phyloP scores from a whole-genome alignment of 2,113 vertebrate species.

The Cricetomys ansorgei region DNA sequence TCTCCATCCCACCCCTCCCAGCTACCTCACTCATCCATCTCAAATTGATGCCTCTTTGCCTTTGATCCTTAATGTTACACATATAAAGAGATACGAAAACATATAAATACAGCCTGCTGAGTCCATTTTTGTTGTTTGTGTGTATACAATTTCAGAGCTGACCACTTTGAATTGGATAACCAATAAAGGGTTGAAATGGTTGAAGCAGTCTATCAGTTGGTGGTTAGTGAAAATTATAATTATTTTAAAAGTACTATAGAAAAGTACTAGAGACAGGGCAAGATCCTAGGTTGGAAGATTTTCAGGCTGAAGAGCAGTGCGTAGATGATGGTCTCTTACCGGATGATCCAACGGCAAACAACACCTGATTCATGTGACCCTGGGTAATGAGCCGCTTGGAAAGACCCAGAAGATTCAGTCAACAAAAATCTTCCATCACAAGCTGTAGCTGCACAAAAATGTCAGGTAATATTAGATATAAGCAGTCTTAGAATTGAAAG shows the following conservation, averaged over 20 bases:
- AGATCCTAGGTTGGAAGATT: background rate
- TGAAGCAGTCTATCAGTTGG: background rate
- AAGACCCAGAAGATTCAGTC: conserved; percentile 85
- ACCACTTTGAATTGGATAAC: background rate
- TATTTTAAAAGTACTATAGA: background rate
- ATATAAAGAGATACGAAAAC: background rate
- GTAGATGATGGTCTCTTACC: conserved; percentile 79
- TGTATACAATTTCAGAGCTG: too few species aligned
- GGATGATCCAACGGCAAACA: conserved; percentile 88
- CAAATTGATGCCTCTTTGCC: too few species aligned
- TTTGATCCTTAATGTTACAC: background rate
- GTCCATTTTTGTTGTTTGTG: background rate
- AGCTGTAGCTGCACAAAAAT: conserved; percentile 83
- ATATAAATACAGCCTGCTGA: background rate
- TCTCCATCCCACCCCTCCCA: too few species aligned
- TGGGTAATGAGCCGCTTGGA: conserved; percentile 86
- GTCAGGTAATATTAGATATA: conserved; percentile 64
- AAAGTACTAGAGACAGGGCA: background rate
- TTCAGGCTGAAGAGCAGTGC: background rate
- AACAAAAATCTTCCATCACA: conserved; percentile 90
- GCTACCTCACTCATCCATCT: too few species aligned
- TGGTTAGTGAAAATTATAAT: background rate
- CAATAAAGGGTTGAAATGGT: background rate
- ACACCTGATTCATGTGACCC: conserved; percentile 72
- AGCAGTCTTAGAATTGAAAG: background rate